Evolutionary conservation across 2,797 vertebrate genomes (phyloP).

Genomic region (Falco cherrug): DNA sequence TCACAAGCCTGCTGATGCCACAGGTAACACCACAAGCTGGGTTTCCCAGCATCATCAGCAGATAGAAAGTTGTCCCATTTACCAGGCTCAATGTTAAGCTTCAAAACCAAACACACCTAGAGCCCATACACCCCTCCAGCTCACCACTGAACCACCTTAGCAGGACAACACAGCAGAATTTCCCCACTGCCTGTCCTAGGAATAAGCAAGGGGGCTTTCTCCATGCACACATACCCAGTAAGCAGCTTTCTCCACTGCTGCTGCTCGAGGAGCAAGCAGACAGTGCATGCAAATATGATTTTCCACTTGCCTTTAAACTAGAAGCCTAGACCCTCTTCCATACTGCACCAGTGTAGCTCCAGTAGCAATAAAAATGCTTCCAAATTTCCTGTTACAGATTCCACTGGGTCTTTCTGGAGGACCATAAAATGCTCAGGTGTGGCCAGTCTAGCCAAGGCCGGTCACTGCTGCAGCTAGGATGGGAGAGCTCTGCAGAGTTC

Average conservation of each 20-base stretch:
- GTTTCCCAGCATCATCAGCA: not conserved
- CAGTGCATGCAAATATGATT: not conserved
- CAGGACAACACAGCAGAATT: not conserved
- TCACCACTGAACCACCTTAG: not conserved
- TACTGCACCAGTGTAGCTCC: not conserved
- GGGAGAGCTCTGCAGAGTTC: not conserved
- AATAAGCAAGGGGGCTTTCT: not conserved
- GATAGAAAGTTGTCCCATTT: not conserved
- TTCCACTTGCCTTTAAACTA: not conserved
- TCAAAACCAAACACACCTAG: not conserved
- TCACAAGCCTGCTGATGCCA: not conserved
- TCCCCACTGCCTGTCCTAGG: not conserved
- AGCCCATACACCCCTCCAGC: not conserved
- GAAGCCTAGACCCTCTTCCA: not conserved
- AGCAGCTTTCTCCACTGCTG: not conserved
- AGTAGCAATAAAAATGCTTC: not conserved
- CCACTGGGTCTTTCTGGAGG: not conserved
- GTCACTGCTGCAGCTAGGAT: not conserved
- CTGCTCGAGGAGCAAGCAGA: not conserved
- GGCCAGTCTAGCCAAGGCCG: not conserved
- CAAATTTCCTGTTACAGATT: not conserved
- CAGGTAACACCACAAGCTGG: not conserved
- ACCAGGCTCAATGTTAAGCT: not conserved
- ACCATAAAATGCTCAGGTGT: not conserved
- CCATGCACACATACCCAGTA: not conserved